These are phyloP conservation scores for Anguilla japonica DNA, from an alignment of 2,113 vertebrate genomes.

Conservation along the genomic window DNA sequence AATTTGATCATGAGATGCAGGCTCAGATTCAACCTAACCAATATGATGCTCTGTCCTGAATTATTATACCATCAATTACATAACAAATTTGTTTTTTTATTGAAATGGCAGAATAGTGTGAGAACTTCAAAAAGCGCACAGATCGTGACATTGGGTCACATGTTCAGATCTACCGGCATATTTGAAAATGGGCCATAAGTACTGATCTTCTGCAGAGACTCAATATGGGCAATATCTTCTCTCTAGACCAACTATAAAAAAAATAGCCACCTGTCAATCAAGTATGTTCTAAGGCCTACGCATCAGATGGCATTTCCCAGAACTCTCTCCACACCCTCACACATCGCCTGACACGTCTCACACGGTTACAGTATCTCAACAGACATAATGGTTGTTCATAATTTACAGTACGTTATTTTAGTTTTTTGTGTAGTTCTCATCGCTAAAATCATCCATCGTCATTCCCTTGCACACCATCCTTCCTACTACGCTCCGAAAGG, in stretches of 20 bases:
- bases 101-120: too few relatives aligned
- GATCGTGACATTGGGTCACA: too few relatives aligned
- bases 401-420: neutral
- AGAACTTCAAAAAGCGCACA: neutral
- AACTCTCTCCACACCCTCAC: neutral
- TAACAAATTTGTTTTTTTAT: neutral
- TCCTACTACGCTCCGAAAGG: too few relatives aligned
- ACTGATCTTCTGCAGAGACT: neutral
- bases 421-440: neutral
- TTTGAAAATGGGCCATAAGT: neutral
- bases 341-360: neutral
- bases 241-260: neutral
- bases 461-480: neutral
- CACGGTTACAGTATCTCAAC: neutral
- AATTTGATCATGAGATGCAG: slow-evolving; percentile 34
- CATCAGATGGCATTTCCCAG: neutral
- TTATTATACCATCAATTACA: neutral
- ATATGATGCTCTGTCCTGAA: neutral
- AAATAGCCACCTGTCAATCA: neutral
- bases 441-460: neutral
- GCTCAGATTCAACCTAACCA: neutral
- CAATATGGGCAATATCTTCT: neutral
- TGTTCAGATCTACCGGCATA: too few relatives aligned
- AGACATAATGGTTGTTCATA: neutral
- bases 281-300: neutral